phyloP scores from a whole-genome alignment of 2,888 invertebrate genomes.

The Dilophus febrilis region DNA sequence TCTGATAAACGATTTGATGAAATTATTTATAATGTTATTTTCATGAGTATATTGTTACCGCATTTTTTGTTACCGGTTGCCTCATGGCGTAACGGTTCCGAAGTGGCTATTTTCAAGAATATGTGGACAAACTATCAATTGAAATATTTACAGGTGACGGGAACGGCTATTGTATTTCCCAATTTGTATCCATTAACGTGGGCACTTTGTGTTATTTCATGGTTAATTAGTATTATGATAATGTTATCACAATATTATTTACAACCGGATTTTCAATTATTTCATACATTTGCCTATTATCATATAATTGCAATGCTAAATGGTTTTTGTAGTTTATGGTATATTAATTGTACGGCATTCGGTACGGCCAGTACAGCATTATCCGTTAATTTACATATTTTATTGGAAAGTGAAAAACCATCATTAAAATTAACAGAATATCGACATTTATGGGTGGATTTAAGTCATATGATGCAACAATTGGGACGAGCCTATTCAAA shows the following conservation, averaged over 20 bases:
- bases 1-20: constrained; percentile 54
- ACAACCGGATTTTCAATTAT: constrained; percentile 51
- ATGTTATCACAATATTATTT: constrained; percentile 52
- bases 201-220: constrained; percentile 46
- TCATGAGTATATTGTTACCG: constrained; percentile 51
- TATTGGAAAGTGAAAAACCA: constrained; percentile 44
- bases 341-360: constrained; percentile 46
- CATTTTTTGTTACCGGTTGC: constrained; percentile 50
- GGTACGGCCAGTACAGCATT: constrained; percentile 47
- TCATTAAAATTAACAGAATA: constrained; percentile 47
- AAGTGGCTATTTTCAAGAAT: constrained; percentile 58
- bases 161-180: constrained; percentile 46
- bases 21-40: constrained; percentile 57
- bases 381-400: constrained; percentile 42
- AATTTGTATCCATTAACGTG: constrained; percentile 45
- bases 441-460: constrained; percentile 51
- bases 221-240: constrained; percentile 44
- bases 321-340: constrained; percentile 53
- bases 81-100: constrained; percentile 51
- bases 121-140: constrained; percentile 67
- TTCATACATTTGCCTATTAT: constrained; percentile 57
- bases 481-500: constrained; percentile 56
- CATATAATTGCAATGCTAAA: constrained; percentile 60
- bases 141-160: constrained; percentile 38
- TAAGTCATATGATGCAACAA: constrained; percentile 65